phyloP scores from a whole-genome alignment of 1,140 invertebrate species.

The Chironomus striatipennis region DNA sequence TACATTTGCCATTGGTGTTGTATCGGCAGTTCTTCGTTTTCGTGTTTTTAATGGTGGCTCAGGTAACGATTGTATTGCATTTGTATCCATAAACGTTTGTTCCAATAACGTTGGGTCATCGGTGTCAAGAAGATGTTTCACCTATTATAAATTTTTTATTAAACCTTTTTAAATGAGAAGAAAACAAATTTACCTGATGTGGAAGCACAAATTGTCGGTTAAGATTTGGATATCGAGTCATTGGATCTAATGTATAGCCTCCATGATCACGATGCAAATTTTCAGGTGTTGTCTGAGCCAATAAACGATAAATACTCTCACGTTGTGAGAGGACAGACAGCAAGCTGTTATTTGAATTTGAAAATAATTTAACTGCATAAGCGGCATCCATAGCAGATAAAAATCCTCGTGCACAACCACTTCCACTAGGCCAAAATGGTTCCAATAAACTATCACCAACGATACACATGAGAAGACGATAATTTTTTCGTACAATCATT shows the following conservation, averaged over 20 bases:
- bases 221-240: slow-evolving; percentile 63
- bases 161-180: neutral
- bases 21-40: slow-evolving; percentile 37
- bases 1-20: slow-evolving; percentile 32
- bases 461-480: slow-evolving; percentile 74
- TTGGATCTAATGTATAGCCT: slow-evolving; percentile 83
- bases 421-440: slow-evolving; percentile 98
- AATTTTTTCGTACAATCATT: slow-evolving; percentile 60
- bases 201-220: slow-evolving; percentile 42
- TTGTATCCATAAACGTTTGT: slow-evolving; percentile 43
- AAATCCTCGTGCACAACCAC: slow-evolving; percentile 95
- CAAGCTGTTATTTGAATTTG: slow-evolving; percentile 54
- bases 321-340: slow-evolving; percentile 85
- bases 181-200: neutral
- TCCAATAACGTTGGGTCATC: slow-evolving; percentile 52
- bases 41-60: slow-evolving; percentile 33
- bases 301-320: slow-evolving; percentile 76
- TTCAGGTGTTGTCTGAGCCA: slow-evolving; percentile 93
- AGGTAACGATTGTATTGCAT: slow-evolving; percentile 32
- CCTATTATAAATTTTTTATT: slow-evolving; percentile 37
- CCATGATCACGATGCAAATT: slow-evolving; percentile 85
- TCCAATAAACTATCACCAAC: slow-evolving; percentile 95
- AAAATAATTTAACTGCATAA: slow-evolving; percentile 88
- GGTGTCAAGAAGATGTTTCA: slow-evolving; percentile 50
- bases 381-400: slow-evolving; percentile 91